Evolutionary conservation across 2,797 vertebrate genomes (phyloP).

Genomic region (Hyperoplus immaculatus): DNA sequence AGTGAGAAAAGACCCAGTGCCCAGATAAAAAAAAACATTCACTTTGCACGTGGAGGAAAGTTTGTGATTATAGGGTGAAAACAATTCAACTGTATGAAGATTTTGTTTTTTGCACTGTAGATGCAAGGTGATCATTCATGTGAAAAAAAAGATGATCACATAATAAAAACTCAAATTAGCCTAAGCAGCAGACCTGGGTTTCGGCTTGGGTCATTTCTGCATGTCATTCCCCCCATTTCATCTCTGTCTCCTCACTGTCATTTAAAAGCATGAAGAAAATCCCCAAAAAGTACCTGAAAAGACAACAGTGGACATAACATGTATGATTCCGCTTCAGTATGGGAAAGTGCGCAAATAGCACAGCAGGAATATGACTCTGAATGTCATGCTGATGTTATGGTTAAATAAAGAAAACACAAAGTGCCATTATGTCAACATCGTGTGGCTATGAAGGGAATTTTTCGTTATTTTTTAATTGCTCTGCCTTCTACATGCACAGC

Average conservation of each 20-base stretch:
- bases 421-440: not conserved
- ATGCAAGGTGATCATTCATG: constrained; percentile 1
- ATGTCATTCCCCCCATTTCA: too few relatives aligned
- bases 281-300: not conserved
- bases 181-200: too few relatives aligned
- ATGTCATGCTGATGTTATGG: not conserved
- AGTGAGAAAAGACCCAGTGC: not conserved
- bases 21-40: not conserved
- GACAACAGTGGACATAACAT: too few relatives aligned
- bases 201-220: too few relatives aligned
- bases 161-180: too few relatives aligned
- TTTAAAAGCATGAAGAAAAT: too few relatives aligned
- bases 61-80: not conserved
- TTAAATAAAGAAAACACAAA: not conserved
- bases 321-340: too few relatives aligned
- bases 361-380: not conserved
- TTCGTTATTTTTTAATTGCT: not conserved
- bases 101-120: not conserved
- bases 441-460: not conserved
- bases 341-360: not conserved
- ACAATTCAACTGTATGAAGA: not conserved
- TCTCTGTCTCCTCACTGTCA: too few relatives aligned
- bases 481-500: not conserved
- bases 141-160: not conserved
- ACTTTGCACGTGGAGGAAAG: not conserved